Conservation (phyloP, 2,797 vertebrate species). For the Paramormyrops hopkinsi region DNA sequence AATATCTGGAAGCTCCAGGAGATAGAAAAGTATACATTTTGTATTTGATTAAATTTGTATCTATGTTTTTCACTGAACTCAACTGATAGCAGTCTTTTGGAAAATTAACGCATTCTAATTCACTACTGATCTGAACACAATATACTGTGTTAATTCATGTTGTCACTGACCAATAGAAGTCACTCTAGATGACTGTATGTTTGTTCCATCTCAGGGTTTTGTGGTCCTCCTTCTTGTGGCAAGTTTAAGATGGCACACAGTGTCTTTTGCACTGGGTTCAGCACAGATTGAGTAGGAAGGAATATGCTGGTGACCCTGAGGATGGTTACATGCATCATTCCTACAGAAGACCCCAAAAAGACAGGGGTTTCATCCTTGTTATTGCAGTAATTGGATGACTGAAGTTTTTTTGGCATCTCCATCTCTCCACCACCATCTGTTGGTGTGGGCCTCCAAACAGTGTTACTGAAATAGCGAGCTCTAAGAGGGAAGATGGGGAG, state of each 20-base stretch:
- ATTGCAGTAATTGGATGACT: constrained; percentile 4
- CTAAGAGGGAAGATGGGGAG: neutral
- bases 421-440: neutral
- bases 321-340: constrained; percentile 6
- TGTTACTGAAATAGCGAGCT: neutral
- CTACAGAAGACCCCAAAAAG: neutral
- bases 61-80: neutral
- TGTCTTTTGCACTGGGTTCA: neutral
- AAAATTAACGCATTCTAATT: neutral
- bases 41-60: neutral
- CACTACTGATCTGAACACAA: neutral
- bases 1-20: neutral
- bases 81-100: neutral
- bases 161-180: neutral
- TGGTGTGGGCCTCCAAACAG: neutral
- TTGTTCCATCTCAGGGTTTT: neutral
- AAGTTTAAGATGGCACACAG: neutral
- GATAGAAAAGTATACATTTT: neutral
- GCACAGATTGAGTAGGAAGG: neutral
- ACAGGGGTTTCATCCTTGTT: constrained; percentile 7
- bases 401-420: neutral
- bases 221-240: neutral
- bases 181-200: neutral
- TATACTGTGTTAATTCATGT: neutral
- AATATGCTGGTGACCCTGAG: constrained; percentile 12